Evolutionary conservation across 2,113 vertebrate species (phyloP).

Genomic region (Sylvilagus bachmani): DNA sequence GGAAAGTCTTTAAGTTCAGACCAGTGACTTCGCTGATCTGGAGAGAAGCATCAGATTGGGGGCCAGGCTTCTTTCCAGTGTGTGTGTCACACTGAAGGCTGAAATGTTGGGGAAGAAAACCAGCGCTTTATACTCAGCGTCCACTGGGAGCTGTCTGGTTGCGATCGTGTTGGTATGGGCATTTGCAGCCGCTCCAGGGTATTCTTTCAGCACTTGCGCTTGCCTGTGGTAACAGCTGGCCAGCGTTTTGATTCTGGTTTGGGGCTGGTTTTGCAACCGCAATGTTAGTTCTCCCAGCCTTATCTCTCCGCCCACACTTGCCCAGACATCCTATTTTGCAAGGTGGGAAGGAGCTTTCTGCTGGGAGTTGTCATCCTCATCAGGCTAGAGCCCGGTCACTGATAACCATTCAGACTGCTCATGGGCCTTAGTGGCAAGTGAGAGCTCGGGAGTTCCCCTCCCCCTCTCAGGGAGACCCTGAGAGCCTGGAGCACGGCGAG

Average conservation of each 20-base stretch:
- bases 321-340: constrained; percentile 65
- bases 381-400: neutral
- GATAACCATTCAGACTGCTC: neutral
- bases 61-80: constrained; percentile 39
- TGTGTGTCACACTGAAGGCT: neutral
- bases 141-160: neutral
- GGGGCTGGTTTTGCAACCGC: neutral
- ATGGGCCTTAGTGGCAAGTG: neutral
- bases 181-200: neutral
- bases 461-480: neutral
- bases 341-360: constrained; percentile 12
- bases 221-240: neutral
- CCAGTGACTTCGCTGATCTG: neutral
- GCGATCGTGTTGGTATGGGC: neutral
- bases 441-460: neutral
- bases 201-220: neutral
- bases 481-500: neutral
- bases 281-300: neutral
- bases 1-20: constrained; percentile 27
- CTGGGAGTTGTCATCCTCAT: neutral
- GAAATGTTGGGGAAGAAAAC: neutral
- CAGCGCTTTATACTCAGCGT: neutral
- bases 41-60: neutral
- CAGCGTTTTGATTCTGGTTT: constrained; percentile 63
- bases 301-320: constrained; percentile 71